Percentiles rank a stretch among this genome's conserved stretches.
Conservation (phyloP, 2,113 vertebrate species). For the human (Homo sapiens) region DNA sequence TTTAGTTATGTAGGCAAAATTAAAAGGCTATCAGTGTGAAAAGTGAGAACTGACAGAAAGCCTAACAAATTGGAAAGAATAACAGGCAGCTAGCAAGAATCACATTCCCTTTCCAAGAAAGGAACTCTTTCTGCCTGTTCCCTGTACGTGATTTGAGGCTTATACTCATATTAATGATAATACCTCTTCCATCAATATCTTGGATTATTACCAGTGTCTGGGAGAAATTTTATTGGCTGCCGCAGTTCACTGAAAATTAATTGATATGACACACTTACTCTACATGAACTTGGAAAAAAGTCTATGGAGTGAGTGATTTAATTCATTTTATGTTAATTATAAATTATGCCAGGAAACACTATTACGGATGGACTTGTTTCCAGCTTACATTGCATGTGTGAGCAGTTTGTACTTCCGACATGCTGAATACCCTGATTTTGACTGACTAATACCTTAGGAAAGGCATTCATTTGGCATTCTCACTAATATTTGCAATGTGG, state of each 20-base stretch:
- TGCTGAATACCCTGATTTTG: slow-evolving; percentile 73
- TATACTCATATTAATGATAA: slow-evolving; percentile 71
- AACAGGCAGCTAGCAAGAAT: slow-evolving; percentile 26
- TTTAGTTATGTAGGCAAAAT: slow-evolving; percentile 36
- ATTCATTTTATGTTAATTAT: slow-evolving; percentile 80
- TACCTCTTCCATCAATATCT: slow-evolving; percentile 74
- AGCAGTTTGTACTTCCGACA: slow-evolving; percentile 75
- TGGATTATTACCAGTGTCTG: slow-evolving; percentile 74
- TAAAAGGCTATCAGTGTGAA: slow-evolving; percentile 49
- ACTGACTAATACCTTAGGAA: slow-evolving; percentile 79
- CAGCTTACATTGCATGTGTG: slow-evolving; percentile 40
- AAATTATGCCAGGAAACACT: slow-evolving; percentile 80
- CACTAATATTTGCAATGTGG: slow-evolving; percentile 72
- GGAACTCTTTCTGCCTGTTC: slow-evolving; percentile 30
- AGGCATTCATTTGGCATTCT: slow-evolving; percentile 76
- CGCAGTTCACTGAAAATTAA: slow-evolving; percentile 82
- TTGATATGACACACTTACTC: slow-evolving; percentile 76
- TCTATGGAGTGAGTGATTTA: slow-evolving; percentile 77
- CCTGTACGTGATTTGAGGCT: slow-evolving; percentile 17
- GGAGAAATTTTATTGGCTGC: slow-evolving; percentile 78
- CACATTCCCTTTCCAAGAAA: slow-evolving; percentile 33
- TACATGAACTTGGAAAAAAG: slow-evolving; percentile 79
- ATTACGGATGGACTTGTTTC: slow-evolving; percentile 76
- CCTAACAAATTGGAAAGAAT: slow-evolving; percentile 48
- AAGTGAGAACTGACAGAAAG: slow-evolving; percentile 44